phyloP scores from a whole-genome alignment of 1,140 invertebrate species.

The Theocolax elegans region DNA sequence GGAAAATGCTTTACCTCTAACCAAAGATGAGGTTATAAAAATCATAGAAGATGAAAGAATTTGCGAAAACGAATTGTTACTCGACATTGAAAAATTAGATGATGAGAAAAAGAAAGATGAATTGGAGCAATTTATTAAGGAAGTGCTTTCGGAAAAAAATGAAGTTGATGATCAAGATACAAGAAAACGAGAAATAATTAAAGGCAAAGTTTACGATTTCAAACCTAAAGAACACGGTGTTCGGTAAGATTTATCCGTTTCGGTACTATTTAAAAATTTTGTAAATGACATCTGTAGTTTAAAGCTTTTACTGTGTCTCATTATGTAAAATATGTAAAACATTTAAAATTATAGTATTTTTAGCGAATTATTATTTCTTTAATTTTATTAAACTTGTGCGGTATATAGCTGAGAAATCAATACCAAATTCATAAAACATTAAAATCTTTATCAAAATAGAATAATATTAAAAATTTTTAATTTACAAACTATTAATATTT shows the following conservation, averaged over 20 bases:
- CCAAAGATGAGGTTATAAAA: background rate
- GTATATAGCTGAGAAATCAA: no score
- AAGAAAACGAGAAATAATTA: background rate
- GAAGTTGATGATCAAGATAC: background rate
- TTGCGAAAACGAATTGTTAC: background rate
- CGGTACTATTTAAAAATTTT: background rate
- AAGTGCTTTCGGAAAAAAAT: background rate
- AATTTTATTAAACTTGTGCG: no score
- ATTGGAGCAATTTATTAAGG: background rate
- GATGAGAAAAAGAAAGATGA: background rate
- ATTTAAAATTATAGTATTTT: no score
- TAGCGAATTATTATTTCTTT: no score
- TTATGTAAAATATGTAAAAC: background rate
- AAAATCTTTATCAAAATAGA: no score
- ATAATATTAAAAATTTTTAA: no score
- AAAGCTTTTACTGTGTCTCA: background rate
- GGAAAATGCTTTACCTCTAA: background rate
- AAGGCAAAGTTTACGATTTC: slow-evolving; percentile 7
- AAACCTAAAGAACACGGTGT: background rate
- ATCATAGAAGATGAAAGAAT: background rate
- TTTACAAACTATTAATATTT: no score
- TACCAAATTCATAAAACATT: no score
- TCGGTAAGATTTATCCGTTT: background rate
- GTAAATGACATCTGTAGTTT: background rate
- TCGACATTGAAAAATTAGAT: background rate